These are phyloP conservation scores for Drosophila kambysellisi DNA, from an alignment of 2,888 invertebrate species.

Conservation along the genomic window DNA sequence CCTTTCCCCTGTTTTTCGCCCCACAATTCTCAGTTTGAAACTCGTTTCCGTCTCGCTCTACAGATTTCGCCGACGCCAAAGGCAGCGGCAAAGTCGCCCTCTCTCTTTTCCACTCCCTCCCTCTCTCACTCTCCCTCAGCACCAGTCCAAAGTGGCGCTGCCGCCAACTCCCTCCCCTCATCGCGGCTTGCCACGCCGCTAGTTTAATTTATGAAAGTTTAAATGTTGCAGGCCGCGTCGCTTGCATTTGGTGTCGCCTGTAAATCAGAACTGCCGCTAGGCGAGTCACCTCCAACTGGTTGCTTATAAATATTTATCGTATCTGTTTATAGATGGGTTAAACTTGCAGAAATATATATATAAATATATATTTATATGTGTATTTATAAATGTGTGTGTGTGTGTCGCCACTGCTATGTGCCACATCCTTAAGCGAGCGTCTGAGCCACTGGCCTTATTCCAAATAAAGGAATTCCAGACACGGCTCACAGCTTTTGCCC, in stretches of 20 bases:
- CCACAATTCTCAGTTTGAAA: slow-evolving; percentile 33
- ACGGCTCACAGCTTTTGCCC: slow-evolving; percentile 45
- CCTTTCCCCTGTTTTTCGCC: neutral
- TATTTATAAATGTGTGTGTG: slow-evolving; percentile 16
- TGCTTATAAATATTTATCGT: slow-evolving; percentile 74
- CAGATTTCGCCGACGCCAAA: slow-evolving; percentile 66
- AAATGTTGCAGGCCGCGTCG: slow-evolving; percentile 61
- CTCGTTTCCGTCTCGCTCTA: slow-evolving; percentile 63
- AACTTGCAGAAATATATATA: slow-evolving; percentile 17
- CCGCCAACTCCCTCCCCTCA: neutral
- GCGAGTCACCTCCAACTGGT: slow-evolving; percentile 64
- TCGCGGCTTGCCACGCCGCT: neutral
- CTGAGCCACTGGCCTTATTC: slow-evolving; percentile 74
- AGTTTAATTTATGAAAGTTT: slow-evolving; percentile 77
- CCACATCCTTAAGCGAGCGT: slow-evolving; percentile 69
- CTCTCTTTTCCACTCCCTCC: slow-evolving; percentile 25
- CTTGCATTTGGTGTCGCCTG: slow-evolving; percentile 71
- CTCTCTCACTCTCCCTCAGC: slow-evolving; percentile 19
- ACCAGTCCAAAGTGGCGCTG: slow-evolving; percentile 26
- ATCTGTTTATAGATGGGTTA: slow-evolving; percentile 53
- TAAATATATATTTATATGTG: neutral
- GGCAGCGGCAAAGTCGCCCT: slow-evolving; percentile 21
- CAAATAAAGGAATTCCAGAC: slow-evolving; percentile 64
- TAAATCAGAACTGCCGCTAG: slow-evolving; percentile 77
- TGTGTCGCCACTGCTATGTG: slow-evolving; percentile 9